Conservation (phyloP, 2,797 vertebrate species). For the Corythornis leucogaster region DNA sequence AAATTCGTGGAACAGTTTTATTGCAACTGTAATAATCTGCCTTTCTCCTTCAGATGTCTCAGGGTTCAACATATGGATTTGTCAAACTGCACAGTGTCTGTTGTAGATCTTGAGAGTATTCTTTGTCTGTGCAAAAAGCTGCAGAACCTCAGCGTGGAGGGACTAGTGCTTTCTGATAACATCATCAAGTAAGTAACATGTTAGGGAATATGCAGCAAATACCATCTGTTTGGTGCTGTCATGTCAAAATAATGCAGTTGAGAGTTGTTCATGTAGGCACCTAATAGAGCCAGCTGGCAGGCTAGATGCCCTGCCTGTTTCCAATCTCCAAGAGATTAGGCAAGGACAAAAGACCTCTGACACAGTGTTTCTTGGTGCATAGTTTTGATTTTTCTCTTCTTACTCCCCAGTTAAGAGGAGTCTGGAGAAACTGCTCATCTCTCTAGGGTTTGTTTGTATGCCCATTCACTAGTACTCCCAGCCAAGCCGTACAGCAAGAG, state of each 20-base stretch:
- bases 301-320: not conserved
- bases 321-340: not conserved
- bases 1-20: not conserved
- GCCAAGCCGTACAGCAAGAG: not conserved
- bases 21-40: not conserved
- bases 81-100: constrained; percentile 86
- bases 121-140: constrained; percentile 82
- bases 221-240: not conserved
- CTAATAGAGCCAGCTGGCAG: not conserved
- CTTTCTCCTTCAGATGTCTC: constrained; percentile 75
- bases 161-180: constrained; percentile 86
- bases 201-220: not conserved
- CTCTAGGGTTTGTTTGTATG: not conserved
- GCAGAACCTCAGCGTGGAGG: constrained; percentile 90
- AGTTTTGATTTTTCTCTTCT: not conserved
- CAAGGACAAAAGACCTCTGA: not conserved
- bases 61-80: constrained; percentile 88
- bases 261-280: not conserved
- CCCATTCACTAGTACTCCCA: not conserved
- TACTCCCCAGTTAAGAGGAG: rapidly evolving
- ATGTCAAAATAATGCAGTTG: not conserved
- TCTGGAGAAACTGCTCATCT: not conserved
- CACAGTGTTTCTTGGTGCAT: not conserved
- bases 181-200: constrained; percentile 78
- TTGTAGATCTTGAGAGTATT: constrained; percentile 80